Evolutionary conservation across 37 sponge, comb jelly and placozoan species (phyloP).

Genomic region (Bolinopsis microptera): DNA sequence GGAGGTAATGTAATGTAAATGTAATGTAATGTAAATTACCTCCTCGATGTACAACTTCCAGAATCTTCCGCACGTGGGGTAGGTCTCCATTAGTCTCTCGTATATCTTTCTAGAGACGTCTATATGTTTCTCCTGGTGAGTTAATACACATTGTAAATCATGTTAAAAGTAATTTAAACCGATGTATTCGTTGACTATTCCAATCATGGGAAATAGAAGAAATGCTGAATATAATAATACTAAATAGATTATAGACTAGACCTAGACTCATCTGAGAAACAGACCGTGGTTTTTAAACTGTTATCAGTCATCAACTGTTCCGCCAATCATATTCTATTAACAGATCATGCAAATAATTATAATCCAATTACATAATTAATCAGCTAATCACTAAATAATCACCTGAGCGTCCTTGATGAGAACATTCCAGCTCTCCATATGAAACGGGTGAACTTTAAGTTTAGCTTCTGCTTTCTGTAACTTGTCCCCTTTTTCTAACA

Average conservation of each 20-base stretch:
- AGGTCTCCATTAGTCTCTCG: constrained; percentile 84
- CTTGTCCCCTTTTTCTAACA: constrained; percentile 70
- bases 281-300: too few species aligned
- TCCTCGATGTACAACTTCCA: constrained; percentile 97
- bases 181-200: not conserved
- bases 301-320: too few species aligned
- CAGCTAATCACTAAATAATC: too few species aligned
- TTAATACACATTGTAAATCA: not conserved
- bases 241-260: too few species aligned
- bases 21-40: too few species aligned
- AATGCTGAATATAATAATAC: not conserved
- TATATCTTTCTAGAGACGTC: constrained; percentile 76
- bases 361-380: too few species aligned
- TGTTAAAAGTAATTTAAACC: too few species aligned
- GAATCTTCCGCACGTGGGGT: constrained; percentile 90
- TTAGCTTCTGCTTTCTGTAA: constrained; percentile 82
- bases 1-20: too few species aligned
- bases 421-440: constrained; percentile 87
- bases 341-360: too few species aligned
- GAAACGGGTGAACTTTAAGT: constrained; percentile 77
- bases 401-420: constrained; percentile 96
- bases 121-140: constrained; percentile 63
- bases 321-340: too few species aligned
- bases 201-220: not conserved
- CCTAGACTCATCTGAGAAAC: too few species aligned